These are phyloP conservation scores for Garrulus glandarius DNA, from an alignment of 2,797 vertebrate genomes.

Conservation along the genomic window DNA sequence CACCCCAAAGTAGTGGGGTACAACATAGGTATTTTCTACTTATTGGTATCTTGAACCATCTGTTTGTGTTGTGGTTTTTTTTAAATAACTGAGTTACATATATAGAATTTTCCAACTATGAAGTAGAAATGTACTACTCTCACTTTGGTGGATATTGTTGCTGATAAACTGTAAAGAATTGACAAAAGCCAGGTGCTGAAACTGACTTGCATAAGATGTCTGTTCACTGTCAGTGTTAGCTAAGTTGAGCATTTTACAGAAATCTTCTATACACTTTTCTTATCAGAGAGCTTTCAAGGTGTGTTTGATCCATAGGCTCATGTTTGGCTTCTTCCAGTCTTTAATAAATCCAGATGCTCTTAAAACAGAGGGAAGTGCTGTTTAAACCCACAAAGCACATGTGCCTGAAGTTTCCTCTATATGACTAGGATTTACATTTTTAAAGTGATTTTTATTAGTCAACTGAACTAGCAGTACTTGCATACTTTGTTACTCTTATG, in stretches of 20 bases:
- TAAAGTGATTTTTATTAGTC: background rate
- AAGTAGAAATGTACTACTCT: background rate
- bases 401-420: background rate
- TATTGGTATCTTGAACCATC: background rate
- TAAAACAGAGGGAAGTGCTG: background rate
- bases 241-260: background rate
- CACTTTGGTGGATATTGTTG: background rate
- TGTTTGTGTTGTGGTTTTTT: background rate
- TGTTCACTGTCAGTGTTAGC: background rate
- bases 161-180: background rate
- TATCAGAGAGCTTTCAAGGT: background rate
- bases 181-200: conserved; percentile 1
- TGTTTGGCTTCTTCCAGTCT: background rate
- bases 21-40: background rate
- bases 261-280: background rate
- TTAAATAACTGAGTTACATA: background rate
- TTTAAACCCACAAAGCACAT: background rate
- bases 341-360: background rate
- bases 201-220: background rate
- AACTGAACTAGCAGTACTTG: background rate
- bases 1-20: background rate
- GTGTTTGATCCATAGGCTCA: background rate
- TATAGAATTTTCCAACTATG: background rate
- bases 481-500: background rate
- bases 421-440: background rate